A percentile compares a stretch with the other conserved stretches of the same genome.
phyloP scores from a whole-genome alignment of 2,888 invertebrate species.

The Hoplodrina ambigua region DNA sequence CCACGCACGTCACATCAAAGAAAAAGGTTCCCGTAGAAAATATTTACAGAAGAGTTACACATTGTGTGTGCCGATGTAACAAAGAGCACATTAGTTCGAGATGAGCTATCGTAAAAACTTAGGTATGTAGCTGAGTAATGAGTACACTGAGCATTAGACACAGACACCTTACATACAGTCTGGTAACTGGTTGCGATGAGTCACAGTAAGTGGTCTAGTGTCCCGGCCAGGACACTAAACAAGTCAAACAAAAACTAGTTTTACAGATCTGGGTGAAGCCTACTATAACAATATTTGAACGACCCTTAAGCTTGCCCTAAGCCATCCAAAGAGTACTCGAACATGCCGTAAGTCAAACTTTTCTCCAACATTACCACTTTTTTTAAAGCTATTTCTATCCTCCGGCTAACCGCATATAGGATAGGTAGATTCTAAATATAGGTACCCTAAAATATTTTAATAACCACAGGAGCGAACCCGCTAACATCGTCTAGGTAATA shows the following conservation, averaged over 20 bases:
- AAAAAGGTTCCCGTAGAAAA: constrained; percentile 71
- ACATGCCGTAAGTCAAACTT: constrained; percentile 7
- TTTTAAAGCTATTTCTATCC: background rate
- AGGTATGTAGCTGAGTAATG: constrained; percentile 60
- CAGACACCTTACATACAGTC: constrained; percentile 29
- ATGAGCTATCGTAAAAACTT: constrained; percentile 70
- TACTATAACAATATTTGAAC: constrained; percentile 12
- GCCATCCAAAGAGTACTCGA: constrained; percentile 1
- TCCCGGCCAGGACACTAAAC: background rate
- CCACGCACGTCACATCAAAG: constrained; percentile 74
- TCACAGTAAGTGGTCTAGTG: constrained; percentile 18
- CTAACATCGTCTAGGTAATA: constrained; percentile 43
- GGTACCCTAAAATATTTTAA: constrained; percentile 29
- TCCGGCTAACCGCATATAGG: background rate
- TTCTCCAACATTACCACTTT: constrained; percentile 4
- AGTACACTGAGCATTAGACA: constrained; percentile 53
- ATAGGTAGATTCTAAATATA: constrained; percentile 6
- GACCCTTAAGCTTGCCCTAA: background rate
- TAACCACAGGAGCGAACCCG: constrained; percentile 24
- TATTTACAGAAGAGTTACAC: constrained; percentile 73
- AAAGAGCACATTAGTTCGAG: constrained; percentile 75
- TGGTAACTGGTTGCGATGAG: constrained; percentile 16
- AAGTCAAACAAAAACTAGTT: constrained; percentile 3
- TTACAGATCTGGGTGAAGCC: background rate
- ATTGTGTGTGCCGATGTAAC: constrained; percentile 69